phyloP scores from a whole-genome alignment of 2,113 vertebrate species.

The Lipophrys pholis region DNA sequence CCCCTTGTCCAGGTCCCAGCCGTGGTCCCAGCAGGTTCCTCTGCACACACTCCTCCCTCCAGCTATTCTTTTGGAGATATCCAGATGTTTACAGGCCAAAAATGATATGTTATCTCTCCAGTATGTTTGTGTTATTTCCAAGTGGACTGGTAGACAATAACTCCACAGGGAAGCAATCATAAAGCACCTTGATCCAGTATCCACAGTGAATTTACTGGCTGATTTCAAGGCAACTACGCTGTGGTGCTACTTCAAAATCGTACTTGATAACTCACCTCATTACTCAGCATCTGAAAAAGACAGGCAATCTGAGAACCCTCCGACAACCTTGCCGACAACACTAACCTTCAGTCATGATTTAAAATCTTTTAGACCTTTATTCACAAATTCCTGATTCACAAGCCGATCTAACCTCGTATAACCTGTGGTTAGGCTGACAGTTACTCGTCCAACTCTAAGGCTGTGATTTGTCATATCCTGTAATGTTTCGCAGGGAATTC shows the following conservation, averaged over 20 bases:
- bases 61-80: constrained; percentile 13
- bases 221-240: background rate
- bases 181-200: constrained; percentile 1
- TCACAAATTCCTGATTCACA: background rate
- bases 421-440: background rate
- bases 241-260: background rate
- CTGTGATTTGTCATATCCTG: too few relatives aligned
- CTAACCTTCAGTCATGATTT: background rate
- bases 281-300: too few relatives aligned
- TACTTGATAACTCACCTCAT: background rate
- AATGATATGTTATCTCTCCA: constrained; percentile 19
- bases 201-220: background rate
- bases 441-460: too few relatives aligned
- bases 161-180: background rate
- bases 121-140: constrained; percentile 13
- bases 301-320: too few relatives aligned
- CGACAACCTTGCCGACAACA: background rate
- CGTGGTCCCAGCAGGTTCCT: constrained; percentile 7
- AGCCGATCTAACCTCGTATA: background rate
- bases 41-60: constrained; percentile 7
- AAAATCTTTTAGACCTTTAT: background rate
- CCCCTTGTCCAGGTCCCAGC: constrained; percentile 13
- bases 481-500: too few relatives aligned
- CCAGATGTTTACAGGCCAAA: constrained; percentile 9
- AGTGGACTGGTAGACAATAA: constrained; percentile 7